A percentile compares a stretch with the other conserved stretches of the same genome.
Conservation (phyloP, 2,797 vertebrate species). For the Premnoplex brunnescens region DNA sequence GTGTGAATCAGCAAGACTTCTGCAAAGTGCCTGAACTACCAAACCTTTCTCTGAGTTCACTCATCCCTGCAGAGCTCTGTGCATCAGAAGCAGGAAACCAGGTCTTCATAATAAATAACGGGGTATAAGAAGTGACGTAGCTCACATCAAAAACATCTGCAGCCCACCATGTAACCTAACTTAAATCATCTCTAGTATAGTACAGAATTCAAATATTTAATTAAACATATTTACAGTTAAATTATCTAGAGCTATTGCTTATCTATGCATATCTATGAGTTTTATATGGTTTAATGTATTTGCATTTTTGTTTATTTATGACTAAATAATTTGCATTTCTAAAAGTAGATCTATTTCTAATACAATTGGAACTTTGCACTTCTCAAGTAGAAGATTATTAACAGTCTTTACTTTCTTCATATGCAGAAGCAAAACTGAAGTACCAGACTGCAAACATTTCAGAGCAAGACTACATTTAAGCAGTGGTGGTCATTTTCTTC, state of each 20-base stretch:
- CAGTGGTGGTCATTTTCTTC: not conserved
- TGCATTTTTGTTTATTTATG: slow-evolving; percentile 8
- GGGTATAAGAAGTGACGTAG: not conserved
- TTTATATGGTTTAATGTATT: not conserved
- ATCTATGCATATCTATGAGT: not conserved
- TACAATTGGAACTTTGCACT: not conserved
- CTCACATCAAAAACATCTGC: not conserved
- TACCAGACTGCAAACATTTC: not conserved
- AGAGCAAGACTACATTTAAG: not conserved
- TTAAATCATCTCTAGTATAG: not conserved
- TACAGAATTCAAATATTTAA: not conserved
- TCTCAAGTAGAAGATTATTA: not conserved
- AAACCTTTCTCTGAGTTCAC: not conserved
- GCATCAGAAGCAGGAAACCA: not conserved
- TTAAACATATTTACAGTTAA: not conserved
- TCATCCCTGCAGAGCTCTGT: not conserved
- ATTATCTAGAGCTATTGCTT: not conserved
- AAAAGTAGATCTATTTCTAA: not conserved
- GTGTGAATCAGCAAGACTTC: not conserved
- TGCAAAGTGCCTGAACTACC: not conserved
- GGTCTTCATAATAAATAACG: not conserved
- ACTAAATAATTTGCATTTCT: not conserved
- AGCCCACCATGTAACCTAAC: not conserved
- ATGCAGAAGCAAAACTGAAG: not conserved
- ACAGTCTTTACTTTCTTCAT: not conserved